Evolutionary conservation across 2,797 vertebrate species (phyloP), one percentile per base, ranked within the genome.

Genomic region (Rhinophrynus dorsalis): DNA sequence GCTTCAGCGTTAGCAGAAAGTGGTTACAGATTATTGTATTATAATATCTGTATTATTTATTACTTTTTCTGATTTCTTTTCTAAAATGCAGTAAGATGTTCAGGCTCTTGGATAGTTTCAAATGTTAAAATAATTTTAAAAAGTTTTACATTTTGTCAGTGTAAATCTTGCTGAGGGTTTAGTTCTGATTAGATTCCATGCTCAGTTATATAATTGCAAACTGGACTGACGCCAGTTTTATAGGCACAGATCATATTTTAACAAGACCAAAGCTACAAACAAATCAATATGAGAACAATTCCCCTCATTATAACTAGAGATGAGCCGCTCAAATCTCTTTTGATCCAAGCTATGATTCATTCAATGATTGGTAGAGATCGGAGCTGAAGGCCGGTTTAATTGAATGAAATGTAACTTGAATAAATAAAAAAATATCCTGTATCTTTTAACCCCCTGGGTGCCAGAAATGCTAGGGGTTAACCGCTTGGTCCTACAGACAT

Each of bases 211-310:
- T 56, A 71, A 63, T 63, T 71, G 52, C 59, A 37, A 56, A 54
- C 42, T 48, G 68, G 33, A 45, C 30, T 57, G 27, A 57, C 64
- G 68, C 60, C 68, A 63, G 61, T 52, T 64, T 71, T 64, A 44
- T 35, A 57, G 59, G 51, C 54, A 71, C 27, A 38, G 59, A 71
- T 57, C 59, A 57, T 71, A 57, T 64, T 68, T 59, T 71, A 47
- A 56, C 50, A 56, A 55, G 37, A 45, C 68, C 30, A 26, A 38
- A 54, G 30, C 54, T 54, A 32, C 54, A 71, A 45, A 71, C 51
- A 71, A 71, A 71, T 71, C 50, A 63, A 61, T 56, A 63, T 37
- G 51, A 47, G 58, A 63, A 70, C 51, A 56, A 63, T 47, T 57
- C 40, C 17, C 40, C 20, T 62, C 61, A 47, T 64, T 47, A 55